Percentiles rank a stretch among this genome's conserved stretches.
phyloP scores from a whole-genome alignment of 1,140 invertebrate species.

The Cydia splendana region DNA sequence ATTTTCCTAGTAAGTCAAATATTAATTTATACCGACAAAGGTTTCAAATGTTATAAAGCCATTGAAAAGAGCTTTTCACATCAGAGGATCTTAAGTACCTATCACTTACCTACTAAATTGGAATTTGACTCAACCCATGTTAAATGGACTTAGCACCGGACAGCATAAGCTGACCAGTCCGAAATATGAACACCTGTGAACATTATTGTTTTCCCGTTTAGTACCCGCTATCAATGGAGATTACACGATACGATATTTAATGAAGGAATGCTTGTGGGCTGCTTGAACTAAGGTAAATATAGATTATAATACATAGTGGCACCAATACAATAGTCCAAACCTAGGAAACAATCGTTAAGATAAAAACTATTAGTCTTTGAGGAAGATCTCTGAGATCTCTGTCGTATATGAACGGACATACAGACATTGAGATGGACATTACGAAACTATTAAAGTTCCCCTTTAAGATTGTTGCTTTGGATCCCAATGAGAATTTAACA shows the following conservation, averaged over 20 bases:
- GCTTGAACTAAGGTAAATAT: no score
- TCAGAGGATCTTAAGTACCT: constrained; percentile 20
- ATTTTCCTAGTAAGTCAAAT: background rate
- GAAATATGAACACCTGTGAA: constrained; percentile 27
- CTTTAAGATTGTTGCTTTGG: no score
- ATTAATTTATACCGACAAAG: background rate
- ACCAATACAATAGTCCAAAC: no score
- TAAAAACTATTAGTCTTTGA: no score
- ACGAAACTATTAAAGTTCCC: no score
- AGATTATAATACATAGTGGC: no score
- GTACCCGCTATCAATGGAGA: background rate
- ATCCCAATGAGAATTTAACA: no score
- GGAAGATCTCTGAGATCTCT: no score
- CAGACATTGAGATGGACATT: no score
- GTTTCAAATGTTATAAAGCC: background rate
- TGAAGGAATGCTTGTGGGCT: background rate
- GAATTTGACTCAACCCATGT: constrained; percentile 24
- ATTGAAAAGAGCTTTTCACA: constrained; percentile 12
- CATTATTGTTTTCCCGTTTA: constrained; percentile 24
- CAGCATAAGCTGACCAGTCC: constrained; percentile 20
- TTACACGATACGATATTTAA: background rate
- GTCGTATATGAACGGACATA: no score
- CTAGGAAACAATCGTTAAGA: background rate
- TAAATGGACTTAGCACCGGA: constrained; percentile 28
- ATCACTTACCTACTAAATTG: constrained; percentile 28